Percentiles rank a stretch among this genome's conserved stretches.
Evolutionary conservation across 1,140 invertebrate species (phyloP).

Genomic region (Cylas formicarius): DNA sequence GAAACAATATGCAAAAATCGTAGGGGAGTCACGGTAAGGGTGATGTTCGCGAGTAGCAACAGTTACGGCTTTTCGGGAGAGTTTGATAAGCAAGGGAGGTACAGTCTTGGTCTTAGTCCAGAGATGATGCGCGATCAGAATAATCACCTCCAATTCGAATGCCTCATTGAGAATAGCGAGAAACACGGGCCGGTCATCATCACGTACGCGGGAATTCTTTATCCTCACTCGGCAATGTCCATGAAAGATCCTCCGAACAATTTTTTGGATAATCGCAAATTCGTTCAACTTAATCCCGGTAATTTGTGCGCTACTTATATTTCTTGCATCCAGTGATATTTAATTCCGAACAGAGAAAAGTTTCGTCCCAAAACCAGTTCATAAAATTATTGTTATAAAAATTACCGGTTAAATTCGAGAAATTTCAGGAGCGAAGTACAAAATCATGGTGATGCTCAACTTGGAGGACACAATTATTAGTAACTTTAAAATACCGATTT

Average conservation of each 20-base stretch:
- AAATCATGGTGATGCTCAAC: slow-evolving; percentile 11
- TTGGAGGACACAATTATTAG: slow-evolving; percentile 9
- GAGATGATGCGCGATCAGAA: slow-evolving; percentile 4
- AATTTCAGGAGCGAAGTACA: slow-evolving; percentile 13
- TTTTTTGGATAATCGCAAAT: neutral
- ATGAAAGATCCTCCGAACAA: slow-evolving; percentile 9
- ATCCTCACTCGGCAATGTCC: slow-evolving; percentile 7
- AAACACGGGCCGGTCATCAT: slow-evolving; percentile 2
- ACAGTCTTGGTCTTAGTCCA: too few species aligned
- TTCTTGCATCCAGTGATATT: neutral
- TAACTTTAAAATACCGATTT: slow-evolving; percentile 20
- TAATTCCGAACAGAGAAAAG: neutral
- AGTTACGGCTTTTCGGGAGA: slow-evolving; percentile 4
- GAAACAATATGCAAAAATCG: neutral
- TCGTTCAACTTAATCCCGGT: slow-evolving; percentile 14
- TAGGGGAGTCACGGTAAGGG: neutral
- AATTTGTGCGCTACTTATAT: slow-evolving; percentile 1
- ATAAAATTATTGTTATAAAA: neutral
- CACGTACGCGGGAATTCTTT: slow-evolving; percentile 6
- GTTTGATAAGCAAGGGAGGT: too few species aligned
- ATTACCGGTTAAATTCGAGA: too few species aligned
- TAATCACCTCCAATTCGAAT: slow-evolving; percentile 10
- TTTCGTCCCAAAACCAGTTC: neutral
- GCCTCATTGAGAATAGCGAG: slow-evolving; percentile 5
- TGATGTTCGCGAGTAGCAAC: neutral